Evolutionary conservation across 2,797 vertebrate genomes (phyloP), one percentile per base, ranked within the genome.

Genomic region (Bradypodion pumilum): DNA sequence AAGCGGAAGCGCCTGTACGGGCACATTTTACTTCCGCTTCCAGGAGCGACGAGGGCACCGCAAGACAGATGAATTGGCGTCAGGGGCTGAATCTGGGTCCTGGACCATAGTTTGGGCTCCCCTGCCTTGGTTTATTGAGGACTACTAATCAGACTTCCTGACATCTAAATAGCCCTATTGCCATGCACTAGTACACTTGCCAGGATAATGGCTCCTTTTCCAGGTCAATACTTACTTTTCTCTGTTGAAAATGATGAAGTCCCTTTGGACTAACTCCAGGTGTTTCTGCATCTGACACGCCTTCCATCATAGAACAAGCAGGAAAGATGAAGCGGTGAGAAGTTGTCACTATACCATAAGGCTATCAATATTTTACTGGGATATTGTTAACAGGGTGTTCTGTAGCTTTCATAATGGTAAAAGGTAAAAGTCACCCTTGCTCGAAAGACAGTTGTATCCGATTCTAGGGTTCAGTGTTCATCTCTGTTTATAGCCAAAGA

Each of bases 161-260:
- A 74, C 19, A 75, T 46, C 37, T 74, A 69, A 80, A 29, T 29
- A 37, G 42, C 29, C 29, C 44, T 40, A 60, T 10, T 77, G 83
- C 29, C 44, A 66, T 66, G 52, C 52, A 63, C 5, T 27, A 19
- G 65, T 23, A 70, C 7, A 27, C 12, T 40, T 72, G 56, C 79
- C 74, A 81, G 72, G 42, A 37, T 76, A 80, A 75, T 81, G 42
- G 63, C 35, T 42, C 40, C 16, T 21, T 60, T 49, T 35, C 76
- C 73, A 80, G 5, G 62, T 60, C 70, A 40, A 29, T 29, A 94
- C 97, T 97, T 96, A 99, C 98, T 96, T 99, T 95, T 99, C 98
- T 96, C 98, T 97, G 96, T 99, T 99, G 96, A 99, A 99, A 95
- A 99, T 94, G 62, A 99, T 97, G 94, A 99, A 99, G 91, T 99